These are phyloP conservation scores for Lepidocolaptes lacrymiger DNA, from an alignment of 2,797 vertebrate genomes.

Conservation along the genomic window DNA sequence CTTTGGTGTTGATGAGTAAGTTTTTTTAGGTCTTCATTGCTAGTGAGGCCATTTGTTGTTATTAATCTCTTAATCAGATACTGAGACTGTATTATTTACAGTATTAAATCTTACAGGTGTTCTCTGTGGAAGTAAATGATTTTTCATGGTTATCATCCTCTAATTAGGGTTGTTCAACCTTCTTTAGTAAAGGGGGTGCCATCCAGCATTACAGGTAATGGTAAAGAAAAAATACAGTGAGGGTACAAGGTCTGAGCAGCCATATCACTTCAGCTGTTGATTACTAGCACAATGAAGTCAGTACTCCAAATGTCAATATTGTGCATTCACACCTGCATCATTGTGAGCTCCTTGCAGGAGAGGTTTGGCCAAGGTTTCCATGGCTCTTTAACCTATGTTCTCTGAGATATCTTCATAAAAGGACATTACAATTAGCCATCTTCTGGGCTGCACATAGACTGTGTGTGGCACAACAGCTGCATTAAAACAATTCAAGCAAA, in stretches of 20 bases:
- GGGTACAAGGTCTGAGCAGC: not conserved
- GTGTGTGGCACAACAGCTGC: not conserved
- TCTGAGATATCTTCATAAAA: not conserved
- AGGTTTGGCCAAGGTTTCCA: not conserved
- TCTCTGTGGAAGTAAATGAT: not conserved
- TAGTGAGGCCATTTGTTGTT: not conserved
- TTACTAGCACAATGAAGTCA: not conserved
- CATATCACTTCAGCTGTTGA: rapidly evolving
- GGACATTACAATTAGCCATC: rapidly evolving
- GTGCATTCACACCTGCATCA: not conserved
- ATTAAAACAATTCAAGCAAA: not conserved
- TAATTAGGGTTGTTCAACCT: not conserved
- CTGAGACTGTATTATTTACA: not conserved
- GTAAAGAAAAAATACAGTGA: not conserved
- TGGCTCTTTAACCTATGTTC: not conserved
- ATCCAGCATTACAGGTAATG: not conserved
- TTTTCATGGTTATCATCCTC: not conserved
- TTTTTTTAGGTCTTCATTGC: not conserved
- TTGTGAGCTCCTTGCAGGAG: not conserved
- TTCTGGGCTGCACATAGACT: rapidly evolving
- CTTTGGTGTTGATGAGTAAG: not conserved
- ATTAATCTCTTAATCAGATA: not conserved
- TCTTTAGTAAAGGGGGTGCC: not conserved
- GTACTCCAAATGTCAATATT: not conserved
- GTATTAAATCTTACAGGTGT: not conserved